Evolutionary conservation across 1,140 invertebrate species (phyloP), one percentile per base, ranked within the genome.

Genomic region (Drosophila littoralis): DNA sequence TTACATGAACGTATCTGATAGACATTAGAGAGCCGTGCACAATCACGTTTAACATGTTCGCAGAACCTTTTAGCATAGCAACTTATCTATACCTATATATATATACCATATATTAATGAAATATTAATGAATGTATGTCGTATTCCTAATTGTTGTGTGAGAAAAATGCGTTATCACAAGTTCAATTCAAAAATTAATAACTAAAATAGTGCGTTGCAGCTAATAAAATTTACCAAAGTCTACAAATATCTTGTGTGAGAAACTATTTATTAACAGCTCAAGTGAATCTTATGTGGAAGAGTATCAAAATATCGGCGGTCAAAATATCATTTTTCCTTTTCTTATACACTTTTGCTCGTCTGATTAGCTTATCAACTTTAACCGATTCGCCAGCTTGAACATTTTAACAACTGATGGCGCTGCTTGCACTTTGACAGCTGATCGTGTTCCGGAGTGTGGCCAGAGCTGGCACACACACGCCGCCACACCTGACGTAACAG

Each of bases 401-500:
- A n/a, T 6, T 40, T 10, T 12, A 42, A 17, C n/a, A 13, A 51
- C 17, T 38, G 32, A 60, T 68, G 64, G 64, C 70, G 55, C 55
- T 40, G 55, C 55, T 40, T 12, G 0, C 3, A n/a, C 12, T 10
- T 33, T 17, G 32, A 43, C 71, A 74, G 71, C 71, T 74, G 71
- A 74, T 74, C 71, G 65, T 10, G 35, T 6, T 9, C 0, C n/a
- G 7, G 0, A 36, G 43, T 61, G 66, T 69, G 65, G 28, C 71
- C 71, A 69, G 42, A 17, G n/a, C 36, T 17, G 2, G 4, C 15
- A 10, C 22, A 36, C 50, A 58, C 61, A 63, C 58, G 33, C 66
- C 38, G 43, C 42, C 36, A 36, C 72, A 75, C 72, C 83, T 88
- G 83, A 88, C 83, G 83, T 88, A 88, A 88, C 83, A 88, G 43